A percentile compares a stretch with the other conserved stretches of the same genome.
phyloP scores from a whole-genome alignment of 2,888 invertebrate genomes.

The Nomada fabriciana region DNA sequence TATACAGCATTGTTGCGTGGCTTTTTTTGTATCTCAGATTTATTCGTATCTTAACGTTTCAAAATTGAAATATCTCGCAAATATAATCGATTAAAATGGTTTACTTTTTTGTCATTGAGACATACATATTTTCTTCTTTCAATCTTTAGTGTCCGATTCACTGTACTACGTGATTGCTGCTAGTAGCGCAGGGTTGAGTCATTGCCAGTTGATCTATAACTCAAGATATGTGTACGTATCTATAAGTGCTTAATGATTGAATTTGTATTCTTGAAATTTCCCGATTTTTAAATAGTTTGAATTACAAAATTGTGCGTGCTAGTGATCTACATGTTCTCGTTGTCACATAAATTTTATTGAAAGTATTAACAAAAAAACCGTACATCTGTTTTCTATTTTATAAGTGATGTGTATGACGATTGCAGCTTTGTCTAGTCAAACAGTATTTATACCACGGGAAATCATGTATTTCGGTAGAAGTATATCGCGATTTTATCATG shows the following conservation, averaged over 20 bases:
- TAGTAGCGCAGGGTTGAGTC: slow-evolving; percentile 21
- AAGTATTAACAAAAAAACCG: not conserved
- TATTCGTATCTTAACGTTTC: not conserved
- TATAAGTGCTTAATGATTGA: slow-evolving; percentile 2
- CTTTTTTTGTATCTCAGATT: not conserved
- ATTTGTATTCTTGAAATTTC: slow-evolving; percentile 15
- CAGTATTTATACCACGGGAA: slow-evolving; percentile 35
- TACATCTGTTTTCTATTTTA: not conserved
- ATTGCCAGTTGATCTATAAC: slow-evolving; percentile 7
- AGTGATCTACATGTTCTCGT: not conserved
- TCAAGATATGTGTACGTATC: not conserved
- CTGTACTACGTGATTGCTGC: not conserved
- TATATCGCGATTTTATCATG: slow-evolving; percentile 40
- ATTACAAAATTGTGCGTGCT: slow-evolving; percentile 4
- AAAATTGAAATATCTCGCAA: not conserved
- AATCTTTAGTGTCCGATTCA: not conserved
- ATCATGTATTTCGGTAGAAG: slow-evolving; percentile 44
- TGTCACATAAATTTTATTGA: not conserved
- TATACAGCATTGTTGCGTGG: not conserved
- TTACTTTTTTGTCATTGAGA: not conserved
- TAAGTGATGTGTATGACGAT: slow-evolving; percentile 28
- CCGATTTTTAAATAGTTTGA: not conserved
- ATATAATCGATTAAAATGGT: slow-evolving; percentile 8
- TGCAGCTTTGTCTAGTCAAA: slow-evolving; percentile 27
- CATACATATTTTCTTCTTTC: not conserved